phyloP scores from a whole-genome alignment of 2,113 vertebrate genomes.

The Sander lucioperca region DNA sequence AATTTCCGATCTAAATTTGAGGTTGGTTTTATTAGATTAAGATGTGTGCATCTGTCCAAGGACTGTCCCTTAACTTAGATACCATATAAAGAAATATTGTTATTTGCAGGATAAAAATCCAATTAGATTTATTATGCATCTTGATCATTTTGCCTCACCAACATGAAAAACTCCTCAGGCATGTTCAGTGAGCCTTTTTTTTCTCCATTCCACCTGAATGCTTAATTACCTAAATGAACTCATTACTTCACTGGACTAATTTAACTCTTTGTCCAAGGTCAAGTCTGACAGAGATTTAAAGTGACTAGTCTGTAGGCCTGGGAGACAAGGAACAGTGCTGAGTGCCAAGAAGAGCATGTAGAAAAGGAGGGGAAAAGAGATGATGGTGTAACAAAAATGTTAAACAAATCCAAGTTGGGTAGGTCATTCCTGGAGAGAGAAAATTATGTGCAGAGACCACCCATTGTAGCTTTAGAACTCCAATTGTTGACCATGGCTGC shows the following conservation, averaged over 20 bases:
- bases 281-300: constrained; percentile 83
- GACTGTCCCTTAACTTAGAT: not conserved
- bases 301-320: constrained; percentile 74
- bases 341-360: constrained; percentile 52
- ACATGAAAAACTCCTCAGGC: constrained; percentile 73
- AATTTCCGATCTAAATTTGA: not conserved
- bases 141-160: constrained; percentile 66
- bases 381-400: constrained; percentile 1
- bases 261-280: constrained; percentile 82
- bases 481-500: not conserved
- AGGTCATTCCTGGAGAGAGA: constrained; percentile 22
- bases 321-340: constrained; percentile 56
- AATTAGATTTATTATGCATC: constrained; percentile 66
- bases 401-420: constrained; percentile 13
- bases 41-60: constrained; percentile 8
- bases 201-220: constrained; percentile 80
- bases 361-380: constrained; percentile 19
- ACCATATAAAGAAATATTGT: constrained; percentile 12
- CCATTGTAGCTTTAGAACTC: not conserved
- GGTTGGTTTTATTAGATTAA: constrained; percentile 32
- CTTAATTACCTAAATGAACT: constrained; percentile 86
- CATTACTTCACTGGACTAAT: constrained; percentile 83
- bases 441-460: not conserved
- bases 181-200: constrained; percentile 70
- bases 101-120: constrained; percentile 37